Evolutionary conservation across 2,888 invertebrate species (phyloP).

Genomic region (Heliconius ethilla): DNA sequence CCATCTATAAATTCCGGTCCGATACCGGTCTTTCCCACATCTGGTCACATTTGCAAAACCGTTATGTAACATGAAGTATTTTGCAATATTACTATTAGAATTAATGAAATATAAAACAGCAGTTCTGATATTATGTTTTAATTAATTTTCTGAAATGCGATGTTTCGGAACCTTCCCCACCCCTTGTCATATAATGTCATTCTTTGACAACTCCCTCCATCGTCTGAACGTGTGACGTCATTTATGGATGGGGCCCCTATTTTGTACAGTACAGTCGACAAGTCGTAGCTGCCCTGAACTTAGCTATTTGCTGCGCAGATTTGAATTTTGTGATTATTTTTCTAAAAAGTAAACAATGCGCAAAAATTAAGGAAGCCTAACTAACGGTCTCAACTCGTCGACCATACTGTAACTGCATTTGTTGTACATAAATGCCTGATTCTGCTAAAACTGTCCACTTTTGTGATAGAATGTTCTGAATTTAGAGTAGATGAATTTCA

Average conservation of each 20-base stretch:
- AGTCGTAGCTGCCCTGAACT: neutral
- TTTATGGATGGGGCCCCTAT: neutral
- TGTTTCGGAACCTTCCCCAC: neutral
- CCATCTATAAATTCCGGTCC: neutral
- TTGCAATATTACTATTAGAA: neutral
- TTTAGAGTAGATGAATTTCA: constrained; percentile 23
- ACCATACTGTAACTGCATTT: neutral
- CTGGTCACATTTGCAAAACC: too few relatives aligned
- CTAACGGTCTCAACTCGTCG: neutral
- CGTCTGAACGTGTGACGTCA: neutral
- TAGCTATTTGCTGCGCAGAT: neutral
- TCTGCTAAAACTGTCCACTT: constrained; percentile 32
- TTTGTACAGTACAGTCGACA: neutral
- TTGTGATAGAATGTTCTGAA: constrained; percentile 24
- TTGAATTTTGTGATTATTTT: neutral
- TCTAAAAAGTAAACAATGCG: neutral
- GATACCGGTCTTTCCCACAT: neutral
- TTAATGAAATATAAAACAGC: neutral
- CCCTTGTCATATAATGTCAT: neutral
- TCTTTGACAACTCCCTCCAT: neutral
- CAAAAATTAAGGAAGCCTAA: neutral
- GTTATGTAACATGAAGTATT: neutral
- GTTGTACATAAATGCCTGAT: constrained; percentile 27
- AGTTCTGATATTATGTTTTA: too few relatives aligned
- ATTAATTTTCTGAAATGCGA: neutral